These are phyloP conservation scores for Diabrotica balteata DNA, from an alignment of 2,888 invertebrate genomes.

Conservation along the genomic window DNA sequence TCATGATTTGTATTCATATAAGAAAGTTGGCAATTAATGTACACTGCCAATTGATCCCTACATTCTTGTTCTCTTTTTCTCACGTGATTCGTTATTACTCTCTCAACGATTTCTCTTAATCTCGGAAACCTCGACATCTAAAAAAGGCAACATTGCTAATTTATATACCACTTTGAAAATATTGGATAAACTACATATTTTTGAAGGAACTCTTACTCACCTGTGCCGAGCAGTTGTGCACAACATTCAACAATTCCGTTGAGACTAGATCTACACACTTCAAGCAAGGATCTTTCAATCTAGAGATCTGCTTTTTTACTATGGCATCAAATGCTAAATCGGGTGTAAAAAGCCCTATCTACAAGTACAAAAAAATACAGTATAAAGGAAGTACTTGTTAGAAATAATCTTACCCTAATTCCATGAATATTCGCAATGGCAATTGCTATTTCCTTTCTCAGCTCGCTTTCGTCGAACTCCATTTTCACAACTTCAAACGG, in stretches of 20 bases:
- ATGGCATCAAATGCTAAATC: constrained; percentile 99
- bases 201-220: constrained; percentile 60
- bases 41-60: constrained; percentile 91
- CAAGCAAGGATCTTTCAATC: constrained; percentile 96
- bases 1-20: constrained; percentile 99
- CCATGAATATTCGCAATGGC: constrained; percentile 99
- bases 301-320: constrained; percentile 96
- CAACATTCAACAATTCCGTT: constrained; percentile 92
- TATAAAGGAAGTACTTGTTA: not conserved
- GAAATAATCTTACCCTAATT: constrained; percentile 68
- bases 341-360: constrained; percentile 98
- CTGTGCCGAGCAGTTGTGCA: constrained; percentile 93
- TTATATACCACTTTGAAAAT: not conserved
- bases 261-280: constrained; percentile 99
- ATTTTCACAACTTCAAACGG: constrained; percentile 99
- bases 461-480: constrained; percentile 99
- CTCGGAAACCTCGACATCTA: constrained; percentile 98
- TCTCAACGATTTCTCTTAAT: constrained; percentile 96
- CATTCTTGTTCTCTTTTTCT: constrained; percentile 93
- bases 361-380: constrained; percentile 14
- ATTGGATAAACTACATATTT: not conserved
- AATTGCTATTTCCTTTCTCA: constrained; percentile 96
- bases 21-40: constrained; percentile 95
- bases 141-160: constrained; percentile 3
- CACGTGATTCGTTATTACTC: constrained; percentile 93